These are phyloP conservation scores for Papilio polytes DNA, from an alignment of 1,140 invertebrate genomes.

Conservation along the genomic window DNA sequence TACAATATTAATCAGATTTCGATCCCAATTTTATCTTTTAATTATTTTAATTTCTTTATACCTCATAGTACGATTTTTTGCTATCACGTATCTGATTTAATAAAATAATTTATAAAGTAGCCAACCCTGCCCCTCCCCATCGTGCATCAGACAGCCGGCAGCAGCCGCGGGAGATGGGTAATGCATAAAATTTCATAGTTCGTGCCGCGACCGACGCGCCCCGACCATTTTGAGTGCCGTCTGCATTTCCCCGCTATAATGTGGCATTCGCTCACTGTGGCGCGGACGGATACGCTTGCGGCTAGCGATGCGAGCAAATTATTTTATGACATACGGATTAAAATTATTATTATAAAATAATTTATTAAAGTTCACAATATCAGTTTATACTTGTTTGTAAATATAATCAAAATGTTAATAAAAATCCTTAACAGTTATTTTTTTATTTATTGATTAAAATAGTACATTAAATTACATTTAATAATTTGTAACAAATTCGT, in stretches of 20 bases:
- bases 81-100: background rate
- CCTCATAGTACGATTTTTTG: no score
- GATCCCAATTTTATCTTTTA: no score
- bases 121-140: constrained; percentile 12
- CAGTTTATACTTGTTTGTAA: background rate
- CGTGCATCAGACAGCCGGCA: constrained; percentile 55
- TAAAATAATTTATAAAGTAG: background rate
- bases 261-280: constrained; percentile 17
- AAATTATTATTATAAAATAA: constrained; percentile 1
- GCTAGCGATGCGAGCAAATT: background rate
- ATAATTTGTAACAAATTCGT: background rate
- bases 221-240: constrained; percentile 48
- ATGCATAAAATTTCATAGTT: constrained; percentile 60
- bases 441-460: background rate
- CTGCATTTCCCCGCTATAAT: constrained; percentile 48
- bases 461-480: background rate
- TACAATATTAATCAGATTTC: no score
- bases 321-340: constrained; percentile 29
- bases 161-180: constrained; percentile 50
- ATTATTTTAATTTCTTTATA: no score
- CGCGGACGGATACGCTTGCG: background rate
- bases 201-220: constrained; percentile 44
- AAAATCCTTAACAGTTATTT: background rate
- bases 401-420: background rate
- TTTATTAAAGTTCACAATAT: background rate